Base-by-base conservation (phyloP, 2,888 invertebrate species). In the Scaptomyza polygonia region DNA sequence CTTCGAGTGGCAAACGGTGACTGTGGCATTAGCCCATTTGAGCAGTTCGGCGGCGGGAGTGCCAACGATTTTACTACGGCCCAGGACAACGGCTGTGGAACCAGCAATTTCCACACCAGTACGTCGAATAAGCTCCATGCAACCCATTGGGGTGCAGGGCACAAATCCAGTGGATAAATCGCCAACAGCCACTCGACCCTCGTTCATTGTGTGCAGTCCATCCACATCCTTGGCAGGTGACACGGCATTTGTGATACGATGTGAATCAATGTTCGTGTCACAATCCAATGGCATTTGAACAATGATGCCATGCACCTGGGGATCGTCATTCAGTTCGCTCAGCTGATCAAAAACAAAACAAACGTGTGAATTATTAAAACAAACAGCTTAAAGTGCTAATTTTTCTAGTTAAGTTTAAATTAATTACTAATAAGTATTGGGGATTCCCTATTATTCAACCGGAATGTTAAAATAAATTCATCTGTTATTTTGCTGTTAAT, bases 61-160 rank as follows among this genome's bases (percentile, higher is more conserved):
- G 43, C 99, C 99, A 1, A 99, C 98, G 89, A 99, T 99, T 92
- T 98, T 98, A 91, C 98, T 99, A 78, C 99, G 94, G 0, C 99
- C 99, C 40, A 99, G 91, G 16, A 99, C 98, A 3, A 99, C 99
- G 2, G 97, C 98, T 70, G 94, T 94, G 63, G 96, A 95, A 5
- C 99, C 98, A 40, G 94, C 94, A 53, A 98, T 95, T 74, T 93
- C 82, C 0, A 96, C 93, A 1, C 97, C 97, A 47, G 95, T 94
- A 69, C 95, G 94, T 91, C 96, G 96, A n/a, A 91, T 90, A 11
- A 91, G 53, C 90, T 99, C 98, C 68, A 99, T 93, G 89, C 97
- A 97, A 3, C 99, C 99, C 72, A 96, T 96, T 0, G 99, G 99
- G 0, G 99, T 99, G 91, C 99, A 99, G 0, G 99, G 99, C 51